Percentiles rank a stretch among this genome's conserved stretches.
Conservation (phyloP, 2,797 vertebrate species). For the Furcifer pardalis region DNA sequence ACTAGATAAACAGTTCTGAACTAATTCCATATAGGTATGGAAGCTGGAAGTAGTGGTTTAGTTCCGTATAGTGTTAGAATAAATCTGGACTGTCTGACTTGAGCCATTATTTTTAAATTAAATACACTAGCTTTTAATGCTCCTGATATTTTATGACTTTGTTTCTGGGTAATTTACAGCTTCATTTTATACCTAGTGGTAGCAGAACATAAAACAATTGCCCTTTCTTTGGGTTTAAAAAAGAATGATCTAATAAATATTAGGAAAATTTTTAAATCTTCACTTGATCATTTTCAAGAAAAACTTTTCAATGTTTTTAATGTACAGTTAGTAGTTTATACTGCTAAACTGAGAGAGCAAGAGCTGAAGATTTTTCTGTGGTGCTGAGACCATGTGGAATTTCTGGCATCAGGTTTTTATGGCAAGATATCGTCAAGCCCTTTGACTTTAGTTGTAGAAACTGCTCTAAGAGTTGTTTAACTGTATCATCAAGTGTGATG, state of each 20-base stretch:
- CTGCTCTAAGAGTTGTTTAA: fast-evolving
- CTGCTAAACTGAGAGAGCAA: neutral
- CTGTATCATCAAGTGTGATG: neutral
- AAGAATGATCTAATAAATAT: neutral
- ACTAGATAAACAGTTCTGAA: neutral
- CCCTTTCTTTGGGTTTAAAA: neutral
- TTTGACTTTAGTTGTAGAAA: constrained; percentile 16
- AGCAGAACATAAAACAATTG: too few relatives aligned
- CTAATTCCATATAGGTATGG: neutral
- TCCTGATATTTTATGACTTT: constrained; percentile 24
- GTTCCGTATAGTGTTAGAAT: neutral
- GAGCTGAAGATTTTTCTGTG: neutral
- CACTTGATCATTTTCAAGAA: neutral
- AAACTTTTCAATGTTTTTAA: neutral
- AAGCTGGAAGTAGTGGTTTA: neutral
- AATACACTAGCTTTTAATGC: constrained; percentile 12
- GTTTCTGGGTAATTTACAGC: neutral
- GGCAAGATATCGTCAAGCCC: constrained; percentile 8
- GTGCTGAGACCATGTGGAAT: neutral
- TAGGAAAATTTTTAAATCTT: neutral
- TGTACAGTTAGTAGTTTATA: neutral
- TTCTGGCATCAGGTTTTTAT: constrained; percentile 4
- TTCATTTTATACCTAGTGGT: constrained; percentile 14
- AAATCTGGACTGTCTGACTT: neutral
- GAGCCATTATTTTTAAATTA: neutral